Percentiles rank a stretch among this genome's conserved stretches.
Conservation (phyloP, 2,888 invertebrate species). For the Scaptomyza flava region DNA sequence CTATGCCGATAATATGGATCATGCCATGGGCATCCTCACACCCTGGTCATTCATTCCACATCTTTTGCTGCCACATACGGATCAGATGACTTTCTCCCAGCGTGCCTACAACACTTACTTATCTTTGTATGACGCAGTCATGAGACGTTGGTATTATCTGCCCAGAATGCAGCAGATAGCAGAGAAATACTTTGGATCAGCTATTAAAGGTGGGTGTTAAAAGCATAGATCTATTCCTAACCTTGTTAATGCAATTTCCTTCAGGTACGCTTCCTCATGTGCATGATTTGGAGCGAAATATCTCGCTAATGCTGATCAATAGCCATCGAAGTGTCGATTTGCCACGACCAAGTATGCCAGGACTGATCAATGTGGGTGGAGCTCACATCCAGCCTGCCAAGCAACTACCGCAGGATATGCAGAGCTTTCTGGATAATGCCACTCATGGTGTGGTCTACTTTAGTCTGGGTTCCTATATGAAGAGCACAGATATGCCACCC, state of each 20-base stretch:
- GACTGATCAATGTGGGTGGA: conserved; percentile 83
- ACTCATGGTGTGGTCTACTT: conserved; percentile 85
- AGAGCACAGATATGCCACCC: conserved; percentile 84
- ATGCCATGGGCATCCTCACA: conserved; percentile 83
- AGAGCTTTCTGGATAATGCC: conserved; percentile 83
- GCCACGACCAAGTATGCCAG: conserved; percentile 84
- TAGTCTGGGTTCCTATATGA: conserved; percentile 85
- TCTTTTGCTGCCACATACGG: conserved; percentile 79
- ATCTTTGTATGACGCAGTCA: conserved; percentile 77
- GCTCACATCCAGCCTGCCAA: conserved; percentile 81
- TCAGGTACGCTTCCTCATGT: conserved; percentile 83
- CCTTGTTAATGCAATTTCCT: neutral
- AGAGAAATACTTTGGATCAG: conserved; percentile 75
- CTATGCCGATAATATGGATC: conserved; percentile 84
- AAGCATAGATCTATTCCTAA: accelerated
- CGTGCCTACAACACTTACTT: conserved; percentile 83
- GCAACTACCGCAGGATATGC: conserved; percentile 78
- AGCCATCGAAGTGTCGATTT: conserved; percentile 85
- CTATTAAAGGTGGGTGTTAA: conserved; percentile 67
- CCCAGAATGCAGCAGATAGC: conserved; percentile 83
- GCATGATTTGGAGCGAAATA: conserved; percentile 84
- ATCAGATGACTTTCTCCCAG: conserved; percentile 83
- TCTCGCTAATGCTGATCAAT: conserved; percentile 85
- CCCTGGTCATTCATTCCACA: conserved; percentile 84
- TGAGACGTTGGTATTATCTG: conserved; percentile 81